Evolutionary conservation across 2,888 invertebrate genomes (phyloP).

Genomic region (Barypeithes pellucidus): DNA sequence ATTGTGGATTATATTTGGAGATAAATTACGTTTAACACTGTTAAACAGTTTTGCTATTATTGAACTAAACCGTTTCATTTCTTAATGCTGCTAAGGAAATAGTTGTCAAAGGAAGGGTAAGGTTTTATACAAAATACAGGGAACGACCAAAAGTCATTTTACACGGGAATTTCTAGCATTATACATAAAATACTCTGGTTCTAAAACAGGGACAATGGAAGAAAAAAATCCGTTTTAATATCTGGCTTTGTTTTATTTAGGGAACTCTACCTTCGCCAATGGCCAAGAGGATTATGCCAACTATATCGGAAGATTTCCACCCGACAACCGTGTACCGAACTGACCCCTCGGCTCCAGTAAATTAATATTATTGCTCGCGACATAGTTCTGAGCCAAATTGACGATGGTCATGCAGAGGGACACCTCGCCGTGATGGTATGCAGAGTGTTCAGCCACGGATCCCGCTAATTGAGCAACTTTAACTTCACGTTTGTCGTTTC

Average conservation of each 20-base stretch:
- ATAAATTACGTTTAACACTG: too few species aligned
- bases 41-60: too few species aligned
- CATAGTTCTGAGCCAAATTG: constrained; percentile 97
- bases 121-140: constrained; percentile 68
- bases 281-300: constrained; percentile 74
- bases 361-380: constrained; percentile 98
- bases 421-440: constrained; percentile 98
- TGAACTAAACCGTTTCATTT: not conserved
- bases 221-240: too few species aligned
- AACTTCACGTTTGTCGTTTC: constrained; percentile 95
- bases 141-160: constrained; percentile 46
- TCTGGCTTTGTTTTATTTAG: constrained; percentile 59
- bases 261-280: constrained; percentile 77
- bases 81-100: constrained; percentile 33
- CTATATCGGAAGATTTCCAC: too few species aligned
- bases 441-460: constrained; percentile 97
- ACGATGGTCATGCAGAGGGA: constrained; percentile 97
- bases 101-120: constrained; percentile 39
- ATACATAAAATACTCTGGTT: too few species aligned
- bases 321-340: constrained; percentile 92
- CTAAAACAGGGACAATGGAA: too few species aligned
- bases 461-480: constrained; percentile 99
- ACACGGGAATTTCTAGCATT: too few species aligned
- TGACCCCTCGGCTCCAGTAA: constrained; percentile 95
- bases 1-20: too few species aligned